Percentiles rank a stretch among this genome's conserved stretches.
Conservation (phyloP, 2,888 invertebrate genomes). For the Dynastes maya region DNA sequence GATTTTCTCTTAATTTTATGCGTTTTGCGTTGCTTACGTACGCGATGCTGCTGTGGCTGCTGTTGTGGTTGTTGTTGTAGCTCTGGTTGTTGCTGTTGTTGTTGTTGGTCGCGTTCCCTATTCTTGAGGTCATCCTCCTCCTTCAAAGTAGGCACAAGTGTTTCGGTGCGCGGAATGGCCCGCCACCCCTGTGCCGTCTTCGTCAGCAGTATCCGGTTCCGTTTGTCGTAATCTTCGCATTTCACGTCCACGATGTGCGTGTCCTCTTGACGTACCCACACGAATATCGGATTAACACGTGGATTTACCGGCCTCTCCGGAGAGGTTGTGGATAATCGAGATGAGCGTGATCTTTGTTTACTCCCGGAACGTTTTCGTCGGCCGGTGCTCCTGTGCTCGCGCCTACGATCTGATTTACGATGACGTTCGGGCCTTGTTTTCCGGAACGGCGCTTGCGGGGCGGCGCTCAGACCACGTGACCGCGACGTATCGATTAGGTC, state of each 20-base stretch:
- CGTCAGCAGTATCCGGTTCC: slow-evolving; percentile 87
- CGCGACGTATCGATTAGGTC: slow-evolving; percentile 69
- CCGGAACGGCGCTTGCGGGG: slow-evolving; percentile 68
- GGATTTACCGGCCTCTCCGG: slow-evolving; percentile 72
- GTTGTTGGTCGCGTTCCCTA: slow-evolving; percentile 26
- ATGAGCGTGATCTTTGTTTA: slow-evolving; percentile 57
- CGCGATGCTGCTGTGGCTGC: slow-evolving; percentile 58
- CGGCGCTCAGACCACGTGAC: slow-evolving; percentile 69
- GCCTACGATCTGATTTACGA: slow-evolving; percentile 71
- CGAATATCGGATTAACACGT: slow-evolving; percentile 86
- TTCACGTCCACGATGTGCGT: slow-evolving; percentile 87
- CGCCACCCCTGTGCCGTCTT: slow-evolving; percentile 89
- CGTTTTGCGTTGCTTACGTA: slow-evolving; percentile 54
- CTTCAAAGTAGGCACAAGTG: slow-evolving; percentile 71
- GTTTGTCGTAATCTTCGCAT: slow-evolving; percentile 90
- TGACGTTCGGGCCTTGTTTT: slow-evolving; percentile 69
- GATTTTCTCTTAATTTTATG: slow-evolving; percentile 65
- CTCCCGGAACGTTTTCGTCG: slow-evolving; percentile 57
- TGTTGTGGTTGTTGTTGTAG: slow-evolving; percentile 58
- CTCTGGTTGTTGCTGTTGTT: slow-evolving; percentile 16
- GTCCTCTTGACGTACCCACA: slow-evolving; percentile 88
- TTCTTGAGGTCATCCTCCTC: slow-evolving; percentile 62
- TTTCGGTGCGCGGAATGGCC: slow-evolving; percentile 85
- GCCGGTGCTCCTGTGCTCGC: slow-evolving; percentile 64
- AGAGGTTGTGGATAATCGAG: slow-evolving; percentile 59